Evolutionary conservation across 2,888 invertebrate species (phyloP).

Genomic region (Actias luna): DNA sequence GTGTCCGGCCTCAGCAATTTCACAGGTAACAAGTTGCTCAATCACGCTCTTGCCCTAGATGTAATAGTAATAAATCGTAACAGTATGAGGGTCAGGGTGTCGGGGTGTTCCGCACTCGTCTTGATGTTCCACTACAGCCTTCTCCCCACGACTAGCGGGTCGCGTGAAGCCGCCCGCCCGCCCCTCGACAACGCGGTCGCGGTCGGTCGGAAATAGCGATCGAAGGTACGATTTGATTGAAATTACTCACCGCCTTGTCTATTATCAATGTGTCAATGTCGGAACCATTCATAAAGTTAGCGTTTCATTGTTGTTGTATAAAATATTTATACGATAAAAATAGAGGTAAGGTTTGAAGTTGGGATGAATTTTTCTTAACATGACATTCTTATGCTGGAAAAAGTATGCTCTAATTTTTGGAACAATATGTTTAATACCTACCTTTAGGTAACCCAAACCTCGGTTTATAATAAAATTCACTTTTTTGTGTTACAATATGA

Average conservation of each 20-base stretch:
- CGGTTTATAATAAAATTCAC: background rate
- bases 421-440: too few relatives aligned
- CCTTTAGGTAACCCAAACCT: too few relatives aligned
- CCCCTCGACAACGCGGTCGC: background rate
- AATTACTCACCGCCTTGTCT: conserved; percentile 47
- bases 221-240: conserved; percentile 53
- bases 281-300: conserved; percentile 36
- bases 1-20: background rate
- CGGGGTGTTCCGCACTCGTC: background rate
- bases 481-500: too few relatives aligned
- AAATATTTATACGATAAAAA: background rate
- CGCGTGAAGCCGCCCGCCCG: background rate
- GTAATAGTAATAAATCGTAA: conserved; percentile 7
- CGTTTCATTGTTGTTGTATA: conserved; percentile 26
- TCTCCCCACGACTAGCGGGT: background rate
- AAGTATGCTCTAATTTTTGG: too few relatives aligned
- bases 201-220: conserved; percentile 61
- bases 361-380: background rate
- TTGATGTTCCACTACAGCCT: background rate
- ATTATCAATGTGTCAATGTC: conserved; percentile 25
- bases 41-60: background rate
- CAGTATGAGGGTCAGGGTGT: conserved; percentile 1
- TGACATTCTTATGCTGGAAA: too few relatives aligned
- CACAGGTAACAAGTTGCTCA: background rate
- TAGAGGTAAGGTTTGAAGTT: background rate